Conservation (phyloP, 2,113 vertebrate species). For the Ahaetulla prasina region DNA sequence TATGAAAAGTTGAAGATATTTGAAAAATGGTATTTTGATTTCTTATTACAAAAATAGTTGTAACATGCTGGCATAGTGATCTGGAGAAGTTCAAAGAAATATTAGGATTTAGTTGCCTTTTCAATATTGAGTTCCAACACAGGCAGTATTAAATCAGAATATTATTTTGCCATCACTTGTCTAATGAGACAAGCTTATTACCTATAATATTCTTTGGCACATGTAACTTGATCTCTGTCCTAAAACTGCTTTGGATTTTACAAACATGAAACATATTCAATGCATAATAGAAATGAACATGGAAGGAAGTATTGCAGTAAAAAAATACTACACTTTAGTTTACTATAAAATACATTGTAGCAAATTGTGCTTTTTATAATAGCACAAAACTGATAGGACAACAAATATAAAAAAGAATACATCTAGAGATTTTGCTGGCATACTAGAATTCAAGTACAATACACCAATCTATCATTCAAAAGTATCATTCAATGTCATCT, state of each 20-base stretch:
- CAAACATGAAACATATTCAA: not conserved
- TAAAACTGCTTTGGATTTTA: not conserved
- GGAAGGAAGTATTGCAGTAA: slow-evolving; percentile 25
- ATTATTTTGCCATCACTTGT: not conserved
- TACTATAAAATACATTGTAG: not conserved
- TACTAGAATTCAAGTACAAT: not conserved
- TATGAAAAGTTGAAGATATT: not conserved
- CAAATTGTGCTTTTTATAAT: not conserved
- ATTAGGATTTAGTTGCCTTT: not conserved
- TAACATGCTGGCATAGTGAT: not conserved
- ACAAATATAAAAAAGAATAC: not conserved
- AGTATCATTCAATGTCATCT: not conserved
- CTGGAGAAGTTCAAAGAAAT: not conserved
- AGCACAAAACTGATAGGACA: slow-evolving; percentile 20
- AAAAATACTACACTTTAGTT: slow-evolving; percentile 32
- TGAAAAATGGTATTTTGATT: not conserved
- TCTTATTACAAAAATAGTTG: not conserved
- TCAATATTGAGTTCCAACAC: not conserved
- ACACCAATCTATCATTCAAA: not conserved
- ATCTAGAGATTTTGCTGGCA: not conserved
- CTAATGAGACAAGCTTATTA: not conserved
- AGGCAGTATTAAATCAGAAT: not conserved
- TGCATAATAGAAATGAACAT: not conserved
- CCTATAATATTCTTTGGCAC: not conserved
- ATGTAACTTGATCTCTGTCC: not conserved